Conservation (phyloP, 1,140 invertebrate genomes). For the Carposina sasakii region DNA sequence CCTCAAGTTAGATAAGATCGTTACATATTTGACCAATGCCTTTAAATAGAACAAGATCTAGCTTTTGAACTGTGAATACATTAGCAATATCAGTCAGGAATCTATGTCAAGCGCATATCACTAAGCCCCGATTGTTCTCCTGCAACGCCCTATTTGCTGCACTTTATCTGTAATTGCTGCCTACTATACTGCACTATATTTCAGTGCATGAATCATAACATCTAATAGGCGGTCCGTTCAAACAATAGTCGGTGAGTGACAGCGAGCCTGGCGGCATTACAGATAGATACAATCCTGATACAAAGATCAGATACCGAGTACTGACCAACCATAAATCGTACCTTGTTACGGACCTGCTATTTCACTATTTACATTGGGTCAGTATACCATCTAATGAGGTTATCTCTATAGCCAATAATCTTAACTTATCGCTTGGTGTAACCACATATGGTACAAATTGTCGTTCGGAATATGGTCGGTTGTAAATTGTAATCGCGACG, state of each 20-base stretch:
- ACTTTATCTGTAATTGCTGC: slow-evolving; percentile 60
- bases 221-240: slow-evolving; percentile 41
- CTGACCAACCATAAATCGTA: slow-evolving; percentile 56
- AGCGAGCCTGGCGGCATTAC: slow-evolving; percentile 52
- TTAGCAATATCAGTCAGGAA: too few relatives aligned
- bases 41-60: too few relatives aligned
- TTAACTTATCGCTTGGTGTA: slow-evolving; percentile 16
- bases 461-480: background rate
- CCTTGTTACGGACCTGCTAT: slow-evolving; percentile 56
- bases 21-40: too few relatives aligned
- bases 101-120: slow-evolving; percentile 54
- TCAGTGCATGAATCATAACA: slow-evolving; percentile 64
- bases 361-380: slow-evolving; percentile 50
- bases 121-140: slow-evolving; percentile 49
- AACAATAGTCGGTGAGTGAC: slow-evolving; percentile 60
- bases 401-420: slow-evolving; percentile 32
- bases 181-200: too few relatives aligned
- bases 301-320: slow-evolving; percentile 44
- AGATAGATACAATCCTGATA: slow-evolving; percentile 42
- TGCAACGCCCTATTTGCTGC: slow-evolving; percentile 57
- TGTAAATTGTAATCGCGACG: background rate
- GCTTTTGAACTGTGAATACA: too few relatives aligned
- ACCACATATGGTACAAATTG: slow-evolving; percentile 14
- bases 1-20: too few relatives aligned
- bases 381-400: slow-evolving; percentile 55